phyloP scores from a whole-genome alignment of 2,888 invertebrate species.

The Mythimna lalbum region DNA sequence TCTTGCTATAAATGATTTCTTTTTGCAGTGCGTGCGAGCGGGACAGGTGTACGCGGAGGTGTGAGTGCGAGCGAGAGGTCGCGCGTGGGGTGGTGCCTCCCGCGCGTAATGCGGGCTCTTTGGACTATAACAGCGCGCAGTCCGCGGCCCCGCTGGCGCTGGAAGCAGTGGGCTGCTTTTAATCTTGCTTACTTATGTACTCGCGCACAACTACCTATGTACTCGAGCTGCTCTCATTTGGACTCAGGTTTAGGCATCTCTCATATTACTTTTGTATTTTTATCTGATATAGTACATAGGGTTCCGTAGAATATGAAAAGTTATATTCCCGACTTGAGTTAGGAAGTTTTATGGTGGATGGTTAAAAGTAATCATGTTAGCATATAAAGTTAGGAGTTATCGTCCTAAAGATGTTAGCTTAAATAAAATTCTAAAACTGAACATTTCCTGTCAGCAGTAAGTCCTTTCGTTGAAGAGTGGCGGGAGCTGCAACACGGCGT shows the following conservation, averaged over 20 bases:
- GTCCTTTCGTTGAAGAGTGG: no score
- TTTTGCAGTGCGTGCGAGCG: constrained; percentile 74
- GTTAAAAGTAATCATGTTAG: no score
- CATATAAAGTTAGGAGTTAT: no score
- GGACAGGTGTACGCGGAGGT: constrained; percentile 52
- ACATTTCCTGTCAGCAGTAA: no score
- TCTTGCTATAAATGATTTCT: constrained; percentile 84
- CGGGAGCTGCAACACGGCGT: no score
- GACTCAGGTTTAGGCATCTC: constrained; percentile 43
- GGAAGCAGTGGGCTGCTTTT: constrained; percentile 78
- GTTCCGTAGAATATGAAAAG: no score
- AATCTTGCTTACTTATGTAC: constrained; percentile 83
- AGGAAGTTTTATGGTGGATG: no score
- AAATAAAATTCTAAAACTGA: no score
- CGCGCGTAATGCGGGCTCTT: constrained; percentile 67
- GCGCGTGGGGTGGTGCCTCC: constrained; percentile 76
- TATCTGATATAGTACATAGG: constrained; percentile 31
- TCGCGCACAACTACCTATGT: constrained; percentile 46
- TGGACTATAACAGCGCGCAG: constrained; percentile 73
- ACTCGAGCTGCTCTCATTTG: constrained; percentile 63
- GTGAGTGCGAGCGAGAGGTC: constrained; percentile 62
- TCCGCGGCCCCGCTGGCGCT: constrained; percentile 70
- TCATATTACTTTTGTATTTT: constrained; percentile 45
- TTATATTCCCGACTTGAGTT: no score
- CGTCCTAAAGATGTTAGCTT: no score